These are phyloP conservation scores for Cinclus mexicanus DNA, from an alignment of 2,113 vertebrate genomes.

Conservation along the genomic window DNA sequence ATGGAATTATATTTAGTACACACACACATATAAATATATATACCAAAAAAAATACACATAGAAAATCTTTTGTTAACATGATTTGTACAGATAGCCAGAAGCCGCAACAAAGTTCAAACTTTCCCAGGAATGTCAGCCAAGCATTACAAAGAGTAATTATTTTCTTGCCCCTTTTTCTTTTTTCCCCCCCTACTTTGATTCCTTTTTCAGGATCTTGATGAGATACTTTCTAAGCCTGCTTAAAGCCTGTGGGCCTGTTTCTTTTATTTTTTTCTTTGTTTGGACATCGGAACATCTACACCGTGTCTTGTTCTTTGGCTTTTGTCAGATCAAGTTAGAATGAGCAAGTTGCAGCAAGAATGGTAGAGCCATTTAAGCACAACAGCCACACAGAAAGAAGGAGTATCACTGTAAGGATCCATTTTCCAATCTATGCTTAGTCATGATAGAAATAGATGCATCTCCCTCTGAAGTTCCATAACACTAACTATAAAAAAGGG, in stretches of 20 bases:
- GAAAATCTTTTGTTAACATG: background rate
- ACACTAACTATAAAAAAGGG: background rate
- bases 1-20: background rate
- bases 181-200: background rate
- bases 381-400: background rate
- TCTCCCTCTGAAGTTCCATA: background rate
- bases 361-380: background rate
- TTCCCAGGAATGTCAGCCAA: background rate
- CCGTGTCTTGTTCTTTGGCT: background rate
- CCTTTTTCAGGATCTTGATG: background rate
- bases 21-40: accelerated
- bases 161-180: background rate
- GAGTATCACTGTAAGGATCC: background rate
- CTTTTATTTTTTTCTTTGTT: background rate
- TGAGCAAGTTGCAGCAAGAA: background rate
- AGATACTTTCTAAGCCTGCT: background rate
- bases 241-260: background rate
- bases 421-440: background rate
- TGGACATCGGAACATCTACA: background rate
- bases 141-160: background rate
- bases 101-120: background rate
- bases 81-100: background rate
- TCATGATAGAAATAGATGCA: background rate
- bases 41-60: accelerated
- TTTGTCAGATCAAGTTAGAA: background rate